phyloP scores from a whole-genome alignment of 2,888 invertebrate genomes.

The Harpalus rufipes region DNA sequence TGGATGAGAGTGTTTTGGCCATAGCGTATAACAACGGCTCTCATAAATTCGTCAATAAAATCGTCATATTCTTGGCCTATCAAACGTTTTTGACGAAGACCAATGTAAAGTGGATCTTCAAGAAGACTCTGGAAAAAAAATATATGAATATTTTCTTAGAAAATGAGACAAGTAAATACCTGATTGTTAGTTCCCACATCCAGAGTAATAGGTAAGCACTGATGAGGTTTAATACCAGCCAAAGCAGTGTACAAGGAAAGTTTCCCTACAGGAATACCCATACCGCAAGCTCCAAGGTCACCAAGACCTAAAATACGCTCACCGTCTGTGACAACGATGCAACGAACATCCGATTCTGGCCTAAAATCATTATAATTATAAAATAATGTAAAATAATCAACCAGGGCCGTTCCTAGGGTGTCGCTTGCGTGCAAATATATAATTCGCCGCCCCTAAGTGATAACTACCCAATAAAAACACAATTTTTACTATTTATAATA shows the following conservation, averaged over 20 bases:
- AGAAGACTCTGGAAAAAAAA: constrained; percentile 82
- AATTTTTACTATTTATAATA: no score
- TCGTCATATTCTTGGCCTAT: constrained; percentile 93
- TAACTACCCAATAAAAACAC: no score
- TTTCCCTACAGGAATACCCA: constrained; percentile 99
- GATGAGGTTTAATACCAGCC: constrained; percentile 97
- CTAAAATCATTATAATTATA: constrained; percentile 76
- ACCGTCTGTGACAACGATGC: constrained; percentile 97
- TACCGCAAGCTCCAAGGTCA: constrained; percentile 97
- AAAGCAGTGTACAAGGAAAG: constrained; percentile 96
- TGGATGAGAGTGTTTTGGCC: constrained; percentile 92
- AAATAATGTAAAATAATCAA: constrained; percentile 29
- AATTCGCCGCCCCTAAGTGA: no score
- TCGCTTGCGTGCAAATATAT: no score
- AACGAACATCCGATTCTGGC: constrained; percentile 92
- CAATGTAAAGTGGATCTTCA: constrained; percentile 97
- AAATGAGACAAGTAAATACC: constrained; percentile 75
- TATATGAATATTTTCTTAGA: neutral
- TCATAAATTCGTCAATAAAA: constrained; percentile 98
- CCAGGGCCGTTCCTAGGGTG: no score
- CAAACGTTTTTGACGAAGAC: constrained; percentile 90
- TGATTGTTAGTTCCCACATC: constrained; percentile 98
- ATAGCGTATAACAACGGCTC: constrained; percentile 91
- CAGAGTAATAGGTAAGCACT: constrained; percentile 94
- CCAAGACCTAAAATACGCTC: constrained; percentile 98